A percentile compares a stretch with the other conserved stretches of the same genome.
These are phyloP conservation scores for Agapornis roseicollis DNA, from an alignment of 2,113 vertebrate species.

Conservation along the genomic window DNA sequence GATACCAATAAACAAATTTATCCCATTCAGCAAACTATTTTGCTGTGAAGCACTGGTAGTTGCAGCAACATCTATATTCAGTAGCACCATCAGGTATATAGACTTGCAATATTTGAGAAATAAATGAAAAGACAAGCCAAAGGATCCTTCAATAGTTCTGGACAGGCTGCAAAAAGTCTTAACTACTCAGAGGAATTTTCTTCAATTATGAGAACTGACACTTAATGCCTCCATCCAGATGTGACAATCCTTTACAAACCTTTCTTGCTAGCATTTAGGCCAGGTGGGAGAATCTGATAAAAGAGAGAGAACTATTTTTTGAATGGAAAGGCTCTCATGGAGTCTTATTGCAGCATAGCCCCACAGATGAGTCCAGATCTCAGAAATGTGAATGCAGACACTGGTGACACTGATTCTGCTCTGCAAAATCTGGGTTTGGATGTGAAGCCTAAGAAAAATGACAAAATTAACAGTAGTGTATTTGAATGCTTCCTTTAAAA, in stretches of 20 bases:
- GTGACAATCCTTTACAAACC: not conserved
- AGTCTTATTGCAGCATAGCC: not conserved
- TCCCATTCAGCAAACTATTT: not conserved
- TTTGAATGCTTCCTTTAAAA: not conserved
- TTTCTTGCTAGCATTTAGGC: not conserved
- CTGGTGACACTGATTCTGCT: not conserved
- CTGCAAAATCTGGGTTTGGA: not conserved
- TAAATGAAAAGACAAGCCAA: not conserved
- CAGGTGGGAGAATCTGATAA: not conserved
- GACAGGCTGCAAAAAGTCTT: not conserved
- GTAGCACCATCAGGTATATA: not conserved
- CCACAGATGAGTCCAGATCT: not conserved
- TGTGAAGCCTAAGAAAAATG: not conserved
- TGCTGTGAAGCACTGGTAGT: not conserved
- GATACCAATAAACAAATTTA: not conserved
- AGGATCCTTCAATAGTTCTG: not conserved
- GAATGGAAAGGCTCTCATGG: not conserved
- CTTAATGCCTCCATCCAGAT: not conserved
- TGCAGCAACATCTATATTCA: not conserved
- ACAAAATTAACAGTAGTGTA: not conserved
- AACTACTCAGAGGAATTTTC: not conserved
- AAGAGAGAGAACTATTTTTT: not conserved
- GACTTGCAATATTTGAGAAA: not conserved
- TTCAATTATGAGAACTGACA: not conserved
- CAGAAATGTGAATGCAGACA: not conserved